phyloP scores from a whole-genome alignment of 2,113 vertebrate species.

The Pavo muticus region DNA sequence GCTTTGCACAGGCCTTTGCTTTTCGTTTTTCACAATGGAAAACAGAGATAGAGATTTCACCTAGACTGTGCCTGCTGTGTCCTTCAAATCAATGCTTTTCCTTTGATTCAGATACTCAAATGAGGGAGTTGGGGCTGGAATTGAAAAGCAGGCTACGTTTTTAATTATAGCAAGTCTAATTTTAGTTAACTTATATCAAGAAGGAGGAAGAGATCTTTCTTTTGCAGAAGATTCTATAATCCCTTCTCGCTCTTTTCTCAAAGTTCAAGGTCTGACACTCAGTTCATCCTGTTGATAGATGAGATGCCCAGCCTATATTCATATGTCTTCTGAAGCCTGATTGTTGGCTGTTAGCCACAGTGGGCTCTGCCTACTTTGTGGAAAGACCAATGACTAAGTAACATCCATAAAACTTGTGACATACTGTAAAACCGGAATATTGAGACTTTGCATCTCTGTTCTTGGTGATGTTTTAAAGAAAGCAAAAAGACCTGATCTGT shows the following conservation, averaged over 20 bases:
- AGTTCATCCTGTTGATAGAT: background rate
- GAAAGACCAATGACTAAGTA: background rate
- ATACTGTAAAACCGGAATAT: background rate
- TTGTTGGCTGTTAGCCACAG: background rate
- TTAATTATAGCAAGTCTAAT: background rate
- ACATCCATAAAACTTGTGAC: background rate
- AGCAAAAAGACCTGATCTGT: background rate
- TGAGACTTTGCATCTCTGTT: background rate
- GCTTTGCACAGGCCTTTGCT: background rate
- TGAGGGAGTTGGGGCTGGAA: background rate
- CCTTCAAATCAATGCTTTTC: background rate
- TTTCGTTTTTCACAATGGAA: background rate
- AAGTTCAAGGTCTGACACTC: background rate
- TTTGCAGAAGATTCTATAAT: background rate
- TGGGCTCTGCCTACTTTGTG: background rate
- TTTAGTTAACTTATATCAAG: background rate
- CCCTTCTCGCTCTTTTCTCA: background rate
- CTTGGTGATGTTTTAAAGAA: background rate
- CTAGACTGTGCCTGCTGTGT: conserved; percentile 6
- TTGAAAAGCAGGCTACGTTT: background rate
- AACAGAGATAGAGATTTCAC: background rate
- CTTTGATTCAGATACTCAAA: background rate
- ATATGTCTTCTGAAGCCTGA: background rate
- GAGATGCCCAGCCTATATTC: background rate
- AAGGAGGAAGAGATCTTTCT: background rate